Conservation (phyloP, 2,888 invertebrate genomes). For the Idaea straminata region DNA sequence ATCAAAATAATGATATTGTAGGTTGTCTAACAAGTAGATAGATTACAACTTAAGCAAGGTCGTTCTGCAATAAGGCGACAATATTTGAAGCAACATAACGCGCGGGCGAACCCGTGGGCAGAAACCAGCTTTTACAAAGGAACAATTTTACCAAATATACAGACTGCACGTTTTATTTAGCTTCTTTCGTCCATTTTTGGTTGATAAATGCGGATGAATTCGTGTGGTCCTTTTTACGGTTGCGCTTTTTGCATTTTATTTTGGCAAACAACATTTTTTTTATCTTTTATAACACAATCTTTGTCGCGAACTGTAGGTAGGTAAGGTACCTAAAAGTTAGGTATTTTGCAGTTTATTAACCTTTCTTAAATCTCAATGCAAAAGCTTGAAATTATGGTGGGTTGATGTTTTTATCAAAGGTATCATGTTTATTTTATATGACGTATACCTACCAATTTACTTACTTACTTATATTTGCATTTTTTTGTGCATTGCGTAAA, state of each 20-base stretch:
- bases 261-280: slow-evolving; percentile 28
- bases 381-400: neutral
- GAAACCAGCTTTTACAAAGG: slow-evolving; percentile 27
- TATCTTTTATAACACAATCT: slow-evolving; percentile 9
- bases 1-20: too few relatives aligned
- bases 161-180: slow-evolving; percentile 14
- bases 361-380: neutral
- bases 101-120: slow-evolving; percentile 38
- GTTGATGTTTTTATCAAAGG: too few relatives aligned
- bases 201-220: slow-evolving; percentile 23
- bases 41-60: slow-evolving; percentile 22
- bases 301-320: neutral
- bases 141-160: slow-evolving; percentile 12
- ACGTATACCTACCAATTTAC: too few relatives aligned
- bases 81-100: slow-evolving; percentile 33
- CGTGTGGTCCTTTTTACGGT: slow-evolving; percentile 25
- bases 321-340: neutral
- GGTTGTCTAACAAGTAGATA: neutral
- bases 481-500: too few relatives aligned
- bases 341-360: neutral
- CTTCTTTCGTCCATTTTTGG: slow-evolving; percentile 18
- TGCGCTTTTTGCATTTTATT: slow-evolving; percentile 27
- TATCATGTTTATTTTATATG: too few relatives aligned
- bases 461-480: too few relatives aligned
- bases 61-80: slow-evolving; percentile 35